A percentile compares a stretch with the other conserved stretches of the same genome.
phyloP scores from a whole-genome alignment of 2,797 vertebrate genomes.

The Pseudomugil tenellus region DNA sequence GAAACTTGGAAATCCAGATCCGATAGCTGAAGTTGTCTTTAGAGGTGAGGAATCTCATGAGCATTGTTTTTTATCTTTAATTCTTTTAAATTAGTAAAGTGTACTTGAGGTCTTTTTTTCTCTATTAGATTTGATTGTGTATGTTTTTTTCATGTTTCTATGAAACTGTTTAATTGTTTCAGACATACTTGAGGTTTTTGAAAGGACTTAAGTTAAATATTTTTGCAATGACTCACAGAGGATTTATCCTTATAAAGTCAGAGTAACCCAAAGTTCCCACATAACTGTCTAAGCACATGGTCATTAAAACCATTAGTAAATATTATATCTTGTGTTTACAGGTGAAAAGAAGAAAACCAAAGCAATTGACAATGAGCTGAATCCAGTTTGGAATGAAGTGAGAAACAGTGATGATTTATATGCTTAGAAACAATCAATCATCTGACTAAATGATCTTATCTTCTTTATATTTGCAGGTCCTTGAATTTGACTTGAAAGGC shows the following conservation, averaged over 20 bases:
- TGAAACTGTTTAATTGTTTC: not conserved
- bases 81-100: not conserved
- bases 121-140: not conserved
- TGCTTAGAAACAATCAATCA: not conserved
- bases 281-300: not conserved
- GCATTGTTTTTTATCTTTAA: not conserved
- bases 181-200: not conserved
- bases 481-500: constrained; percentile 94
- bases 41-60: constrained; percentile 85
- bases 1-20: constrained; percentile 93
- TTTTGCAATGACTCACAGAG: constrained; percentile 39
- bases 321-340: constrained; percentile 65
- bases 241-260: constrained; percentile 69
- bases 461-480: constrained; percentile 78
- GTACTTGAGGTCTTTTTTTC: not conserved
- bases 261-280: constrained; percentile 9
- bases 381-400: constrained; percentile 97
- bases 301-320: not conserved
- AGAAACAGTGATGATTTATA: constrained; percentile 38
- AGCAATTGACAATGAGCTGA: constrained; percentile 90
- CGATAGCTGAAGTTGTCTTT: constrained; percentile 88
- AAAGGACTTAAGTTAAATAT: not conserved
- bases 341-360: constrained; percentile 98
- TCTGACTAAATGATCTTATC: not conserved
- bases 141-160: not conserved